Percentiles rank a stretch among this genome's conserved stretches.
phyloP scores from a whole-genome alignment of 2,113 vertebrate genomes.

The Tringa solitaria region DNA sequence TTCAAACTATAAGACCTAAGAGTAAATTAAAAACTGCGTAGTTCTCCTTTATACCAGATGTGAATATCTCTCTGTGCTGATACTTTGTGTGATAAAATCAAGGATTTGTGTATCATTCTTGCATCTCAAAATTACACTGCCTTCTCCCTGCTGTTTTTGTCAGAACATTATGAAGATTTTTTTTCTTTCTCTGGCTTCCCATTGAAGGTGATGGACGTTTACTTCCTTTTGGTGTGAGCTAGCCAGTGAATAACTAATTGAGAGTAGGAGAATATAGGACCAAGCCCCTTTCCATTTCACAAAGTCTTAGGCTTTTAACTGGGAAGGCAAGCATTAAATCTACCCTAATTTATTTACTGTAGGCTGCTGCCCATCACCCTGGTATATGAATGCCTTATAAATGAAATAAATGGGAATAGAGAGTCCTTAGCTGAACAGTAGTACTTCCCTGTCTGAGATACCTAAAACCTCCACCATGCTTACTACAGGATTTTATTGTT shows the following conservation, averaged over 20 bases:
- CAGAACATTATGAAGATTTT: constrained; percentile 17
- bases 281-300: background rate
- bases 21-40: background rate
- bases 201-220: background rate
- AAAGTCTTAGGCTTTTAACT: background rate
- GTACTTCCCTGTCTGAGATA: background rate
- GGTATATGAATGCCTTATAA: background rate
- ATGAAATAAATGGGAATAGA: background rate
- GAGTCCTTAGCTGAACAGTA: background rate
- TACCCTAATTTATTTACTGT: background rate
- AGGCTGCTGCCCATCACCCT: background rate
- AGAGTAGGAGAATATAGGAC: background rate
- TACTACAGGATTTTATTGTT: background rate
- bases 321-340: background rate
- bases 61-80: background rate
- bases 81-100: constrained; percentile 16
- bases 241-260: background rate
- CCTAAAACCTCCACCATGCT: background rate
- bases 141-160: background rate
- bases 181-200: background rate
- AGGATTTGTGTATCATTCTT: background rate
- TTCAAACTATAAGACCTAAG: background rate
- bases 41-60: background rate
- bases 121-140: background rate
- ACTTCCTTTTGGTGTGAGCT: background rate